Evolutionary conservation across 1,140 invertebrate species (phyloP).

Genomic region (Bombyx mori): DNA sequence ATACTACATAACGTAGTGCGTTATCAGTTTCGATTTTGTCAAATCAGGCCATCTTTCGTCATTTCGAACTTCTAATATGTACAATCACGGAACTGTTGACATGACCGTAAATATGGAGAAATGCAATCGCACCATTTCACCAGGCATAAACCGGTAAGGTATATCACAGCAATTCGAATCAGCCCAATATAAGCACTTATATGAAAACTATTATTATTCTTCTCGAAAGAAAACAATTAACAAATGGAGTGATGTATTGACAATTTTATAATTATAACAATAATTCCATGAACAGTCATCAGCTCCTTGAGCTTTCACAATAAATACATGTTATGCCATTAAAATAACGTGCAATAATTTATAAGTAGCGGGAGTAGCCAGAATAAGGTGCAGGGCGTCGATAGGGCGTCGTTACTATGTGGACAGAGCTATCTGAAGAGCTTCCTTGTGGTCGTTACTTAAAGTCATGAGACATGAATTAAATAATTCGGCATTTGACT

Average conservation of each 20-base stretch:
- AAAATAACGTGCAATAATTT: no score
- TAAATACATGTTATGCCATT: no score
- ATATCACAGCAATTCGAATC: slow-evolving; percentile 66
- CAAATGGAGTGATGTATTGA: slow-evolving; percentile 1
- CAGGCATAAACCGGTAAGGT: slow-evolving; percentile 49
- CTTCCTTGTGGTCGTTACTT: slow-evolving; percentile 84
- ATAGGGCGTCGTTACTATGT: slow-evolving; percentile 28
- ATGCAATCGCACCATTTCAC: slow-evolving; percentile 15
- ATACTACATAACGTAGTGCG: no score
- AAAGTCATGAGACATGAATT: slow-evolving; percentile 84
- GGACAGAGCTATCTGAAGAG: slow-evolving; percentile 79
- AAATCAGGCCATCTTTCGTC: neutral
- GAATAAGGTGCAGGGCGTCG: no score
- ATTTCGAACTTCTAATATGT: neutral
- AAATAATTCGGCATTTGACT: slow-evolving; percentile 84
- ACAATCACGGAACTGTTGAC: neutral
- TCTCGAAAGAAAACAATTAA: slow-evolving; percentile 29
- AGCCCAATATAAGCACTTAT: slow-evolving; percentile 35
- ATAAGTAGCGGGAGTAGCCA: no score
- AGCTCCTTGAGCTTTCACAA: slow-evolving; percentile 12
- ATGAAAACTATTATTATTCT: slow-evolving; percentile 3
- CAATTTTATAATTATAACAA: slow-evolving; percentile 18
- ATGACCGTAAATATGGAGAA: slow-evolving; percentile 6
- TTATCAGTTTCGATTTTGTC: no score
- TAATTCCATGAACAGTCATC: slow-evolving; percentile 16